A percentile compares a stretch with the other conserved stretches of the same genome.
These are phyloP conservation scores for Sebastes goodei DNA, from an alignment of 2,797 vertebrate genomes.

Conservation along the genomic window DNA sequence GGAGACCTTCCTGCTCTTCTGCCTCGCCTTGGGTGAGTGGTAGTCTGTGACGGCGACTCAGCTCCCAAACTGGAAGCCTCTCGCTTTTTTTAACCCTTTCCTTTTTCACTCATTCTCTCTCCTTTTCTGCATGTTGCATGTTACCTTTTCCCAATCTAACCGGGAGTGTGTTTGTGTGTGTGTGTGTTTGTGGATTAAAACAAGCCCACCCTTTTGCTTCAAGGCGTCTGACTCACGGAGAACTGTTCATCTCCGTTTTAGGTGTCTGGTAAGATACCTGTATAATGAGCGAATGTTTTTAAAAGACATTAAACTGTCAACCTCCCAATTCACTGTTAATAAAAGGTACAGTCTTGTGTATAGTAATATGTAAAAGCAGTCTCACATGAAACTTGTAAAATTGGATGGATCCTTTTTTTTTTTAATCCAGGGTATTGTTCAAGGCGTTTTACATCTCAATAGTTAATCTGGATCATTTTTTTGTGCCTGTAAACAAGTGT, in stretches of 20 bases:
- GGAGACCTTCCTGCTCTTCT: slow-evolving; percentile 93
- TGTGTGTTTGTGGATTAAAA: slow-evolving; percentile 20
- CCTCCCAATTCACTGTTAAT: slow-evolving; percentile 17
- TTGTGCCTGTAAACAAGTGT: slow-evolving; percentile 78
- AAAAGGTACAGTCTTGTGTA: slow-evolving; percentile 22
- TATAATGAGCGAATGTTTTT: slow-evolving; percentile 30
- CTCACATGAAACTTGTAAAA: slow-evolving; percentile 34
- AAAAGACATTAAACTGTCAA: slow-evolving; percentile 15
- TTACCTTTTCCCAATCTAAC: slow-evolving; percentile 38
- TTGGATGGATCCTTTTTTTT: slow-evolving; percentile 11
- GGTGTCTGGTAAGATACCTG: not conserved
- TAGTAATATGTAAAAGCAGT: slow-evolving; percentile 28
- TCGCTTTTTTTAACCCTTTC: slow-evolving; percentile 14
- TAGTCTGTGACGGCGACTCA: slow-evolving; percentile 61
- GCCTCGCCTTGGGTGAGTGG: slow-evolving; percentile 94
- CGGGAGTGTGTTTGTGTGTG: not conserved
- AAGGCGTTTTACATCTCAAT: slow-evolving; percentile 40
- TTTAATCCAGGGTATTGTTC: slow-evolving; percentile 6
- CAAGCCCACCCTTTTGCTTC: slow-evolving; percentile 29
- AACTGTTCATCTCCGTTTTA: not conserved
- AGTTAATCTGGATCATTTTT: slow-evolving; percentile 27
- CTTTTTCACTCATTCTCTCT: slow-evolving; percentile 5
- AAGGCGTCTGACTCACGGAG: slow-evolving; percentile 6
- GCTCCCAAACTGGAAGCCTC: slow-evolving; percentile 12
- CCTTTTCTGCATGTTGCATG: slow-evolving; percentile 48